phyloP scores from a whole-genome alignment of 2,888 invertebrate species.

The Macrosoma leucophasiata region DNA sequence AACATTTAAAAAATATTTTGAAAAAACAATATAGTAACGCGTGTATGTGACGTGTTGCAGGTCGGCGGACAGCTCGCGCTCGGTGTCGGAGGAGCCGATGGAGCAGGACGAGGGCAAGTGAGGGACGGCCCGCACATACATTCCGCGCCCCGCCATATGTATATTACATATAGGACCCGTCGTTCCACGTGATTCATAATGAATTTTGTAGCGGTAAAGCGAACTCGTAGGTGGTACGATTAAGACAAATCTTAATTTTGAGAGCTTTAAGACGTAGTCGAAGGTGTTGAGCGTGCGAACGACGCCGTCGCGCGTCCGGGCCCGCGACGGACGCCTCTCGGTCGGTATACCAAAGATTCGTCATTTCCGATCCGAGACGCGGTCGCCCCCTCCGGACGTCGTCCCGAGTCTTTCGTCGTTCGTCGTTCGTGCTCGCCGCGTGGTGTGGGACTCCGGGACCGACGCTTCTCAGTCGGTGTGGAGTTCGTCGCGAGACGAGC shows the following conservation, averaged over 20 bases:
- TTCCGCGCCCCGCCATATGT: constrained; percentile 31
- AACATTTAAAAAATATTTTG: too few relatives aligned
- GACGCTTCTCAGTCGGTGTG: too few relatives aligned
- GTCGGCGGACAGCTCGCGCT: constrained; percentile 79
- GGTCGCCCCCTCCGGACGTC: too few relatives aligned
- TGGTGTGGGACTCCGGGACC: too few relatives aligned
- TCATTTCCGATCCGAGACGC: constrained; percentile 17
- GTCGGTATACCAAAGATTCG: constrained; percentile 23
- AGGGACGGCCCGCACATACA: constrained; percentile 35
- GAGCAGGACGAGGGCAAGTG: constrained; percentile 89
- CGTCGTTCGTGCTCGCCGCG: too few relatives aligned
- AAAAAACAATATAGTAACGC: too few relatives aligned
- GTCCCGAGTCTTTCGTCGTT: too few relatives aligned
- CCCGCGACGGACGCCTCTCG: constrained; percentile 9
- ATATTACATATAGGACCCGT: constrained; percentile 37
- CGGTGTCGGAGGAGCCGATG: constrained; percentile 87
- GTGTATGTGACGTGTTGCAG: constrained; percentile 13
- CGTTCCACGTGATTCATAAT: constrained; percentile 40
- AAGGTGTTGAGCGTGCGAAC: constrained; percentile 50
- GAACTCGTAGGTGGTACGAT: constrained; percentile 43
- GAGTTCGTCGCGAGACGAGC: too few relatives aligned
- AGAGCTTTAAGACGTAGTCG: constrained; percentile 65
- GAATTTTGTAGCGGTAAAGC: constrained; percentile 40
- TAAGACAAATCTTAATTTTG: constrained; percentile 63
- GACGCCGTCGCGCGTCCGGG: constrained; percentile 4